Percentiles rank a stretch among this genome's conserved stretches.
These are phyloP conservation scores for Mimumesa dahlbomi DNA, from an alignment of 2,888 invertebrate genomes.

Conservation along the genomic window DNA sequence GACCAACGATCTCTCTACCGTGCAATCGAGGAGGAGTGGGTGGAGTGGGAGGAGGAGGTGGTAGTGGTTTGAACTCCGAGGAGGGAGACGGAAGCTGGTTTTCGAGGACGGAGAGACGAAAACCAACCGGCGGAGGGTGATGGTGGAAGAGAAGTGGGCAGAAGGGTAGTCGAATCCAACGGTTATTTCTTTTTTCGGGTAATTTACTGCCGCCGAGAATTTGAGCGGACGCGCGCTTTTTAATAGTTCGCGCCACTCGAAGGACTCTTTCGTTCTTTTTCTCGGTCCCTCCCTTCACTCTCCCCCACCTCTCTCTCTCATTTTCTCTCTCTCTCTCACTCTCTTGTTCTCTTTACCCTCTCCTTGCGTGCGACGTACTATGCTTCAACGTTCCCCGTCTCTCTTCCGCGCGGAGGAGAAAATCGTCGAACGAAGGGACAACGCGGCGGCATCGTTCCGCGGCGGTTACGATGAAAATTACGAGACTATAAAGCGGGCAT, in stretches of 20 bases:
- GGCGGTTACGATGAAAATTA: conserved; percentile 63
- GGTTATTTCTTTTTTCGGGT: conserved; percentile 73
- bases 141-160: conserved; percentile 12
- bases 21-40: conserved; percentile 17
- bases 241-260: conserved; percentile 73
- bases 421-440: conserved; percentile 30
- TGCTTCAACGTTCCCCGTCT: conserved; percentile 9
- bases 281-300: neutral
- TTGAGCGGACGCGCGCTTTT: conserved; percentile 76
- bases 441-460: conserved; percentile 49
- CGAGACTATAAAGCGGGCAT: conserved; percentile 63
- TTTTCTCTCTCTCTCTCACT: conserved; percentile 7
- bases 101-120: conserved; percentile 42
- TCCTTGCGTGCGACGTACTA: no score
- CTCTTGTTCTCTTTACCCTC: neutral
- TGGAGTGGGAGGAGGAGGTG: conserved; percentile 11
- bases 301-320: conserved; percentile 9
- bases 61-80: conserved; percentile 22
- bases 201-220: conserved; percentile 78
- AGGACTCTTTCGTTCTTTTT: conserved; percentile 52
- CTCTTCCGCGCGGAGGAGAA: conserved; percentile 26
- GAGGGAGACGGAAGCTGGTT: conserved; percentile 48
- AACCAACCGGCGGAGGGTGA: conserved; percentile 28
- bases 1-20: conserved; percentile 57
- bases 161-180: conserved; percentile 51